Conservation (phyloP, 2,888 invertebrate genomes). For the Lasioglossum leucozonium region DNA sequence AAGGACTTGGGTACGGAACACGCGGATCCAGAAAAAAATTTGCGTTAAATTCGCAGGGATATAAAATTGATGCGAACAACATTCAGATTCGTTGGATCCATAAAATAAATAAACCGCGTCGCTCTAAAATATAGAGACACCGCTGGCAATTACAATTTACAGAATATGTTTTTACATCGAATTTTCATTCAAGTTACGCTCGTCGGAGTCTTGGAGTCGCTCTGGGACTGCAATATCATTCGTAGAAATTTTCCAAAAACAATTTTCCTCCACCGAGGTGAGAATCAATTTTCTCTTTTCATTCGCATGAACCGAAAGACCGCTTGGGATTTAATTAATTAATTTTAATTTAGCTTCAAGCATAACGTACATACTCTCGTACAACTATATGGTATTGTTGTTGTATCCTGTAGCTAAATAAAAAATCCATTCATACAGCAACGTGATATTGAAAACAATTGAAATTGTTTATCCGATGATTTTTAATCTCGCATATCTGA, state of each 20-base stretch:
- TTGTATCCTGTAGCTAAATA: no score
- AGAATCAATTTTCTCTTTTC: neutral
- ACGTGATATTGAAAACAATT: no score
- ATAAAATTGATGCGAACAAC: neutral
- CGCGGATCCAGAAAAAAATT: conserved; percentile 53
- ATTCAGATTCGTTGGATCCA: neutral
- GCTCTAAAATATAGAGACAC: neutral
- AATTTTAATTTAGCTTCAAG: neutral
- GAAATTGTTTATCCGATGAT: neutral
- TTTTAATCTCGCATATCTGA: neutral
- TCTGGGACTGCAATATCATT: neutral
- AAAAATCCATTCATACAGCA: no score
- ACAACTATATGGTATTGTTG: no score
- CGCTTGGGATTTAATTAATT: neutral
- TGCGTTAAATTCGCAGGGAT: conserved; percentile 6
- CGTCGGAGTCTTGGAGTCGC: neutral
- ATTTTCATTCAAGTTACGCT: no score
- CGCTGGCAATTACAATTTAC: neutral
- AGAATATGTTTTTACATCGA: neutral
- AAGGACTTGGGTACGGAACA: neutral
- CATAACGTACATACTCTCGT: no score
- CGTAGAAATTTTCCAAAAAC: neutral
- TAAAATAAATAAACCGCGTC: neutral
- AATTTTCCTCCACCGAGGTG: neutral
- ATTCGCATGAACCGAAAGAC: neutral